Evolutionary conservation across 2,888 invertebrate species (phyloP).

Genomic region (Agrilus biguttatus): DNA sequence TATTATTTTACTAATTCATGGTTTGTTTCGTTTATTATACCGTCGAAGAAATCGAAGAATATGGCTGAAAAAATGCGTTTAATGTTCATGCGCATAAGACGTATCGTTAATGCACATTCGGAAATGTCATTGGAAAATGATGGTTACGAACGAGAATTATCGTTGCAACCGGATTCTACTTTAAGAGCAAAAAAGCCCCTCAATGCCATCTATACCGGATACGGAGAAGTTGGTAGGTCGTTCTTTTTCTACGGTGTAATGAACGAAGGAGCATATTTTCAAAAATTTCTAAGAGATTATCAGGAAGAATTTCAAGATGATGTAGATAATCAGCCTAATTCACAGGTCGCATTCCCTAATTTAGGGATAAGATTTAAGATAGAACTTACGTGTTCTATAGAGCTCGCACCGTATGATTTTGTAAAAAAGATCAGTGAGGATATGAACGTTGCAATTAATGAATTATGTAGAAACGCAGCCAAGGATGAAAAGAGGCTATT

Average conservation of each 20-base stretch:
- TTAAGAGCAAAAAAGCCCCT: constrained; percentile 16
- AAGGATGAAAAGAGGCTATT: too few relatives aligned
- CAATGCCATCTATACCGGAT: constrained; percentile 24
- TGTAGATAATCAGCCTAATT: not conserved
- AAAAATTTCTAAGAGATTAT: not conserved
- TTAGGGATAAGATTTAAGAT: not conserved
- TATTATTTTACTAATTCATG: constrained; percentile 20
- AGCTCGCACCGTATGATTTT: too few relatives aligned
- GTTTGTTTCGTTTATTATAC: constrained; percentile 22
- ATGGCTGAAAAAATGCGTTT: constrained; percentile 20
- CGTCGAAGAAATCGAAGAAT: constrained; percentile 13
- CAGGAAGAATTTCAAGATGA: too few relatives aligned
- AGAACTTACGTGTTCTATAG: too few relatives aligned
- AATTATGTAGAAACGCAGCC: too few relatives aligned
- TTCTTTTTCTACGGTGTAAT: constrained; percentile 27
- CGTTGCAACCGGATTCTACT: constrained; percentile 13
- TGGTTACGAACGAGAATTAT: constrained; percentile 20
- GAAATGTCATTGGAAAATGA: constrained; percentile 23
- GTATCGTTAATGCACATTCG: constrained; percentile 22
- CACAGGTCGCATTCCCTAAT: not conserved
- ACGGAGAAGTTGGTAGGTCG: constrained; percentile 21
- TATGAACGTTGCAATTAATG: too few relatives aligned
- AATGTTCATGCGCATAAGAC: constrained; percentile 25
- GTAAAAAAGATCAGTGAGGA: too few relatives aligned
- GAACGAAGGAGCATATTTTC: constrained; percentile 20